phyloP scores from a whole-genome alignment of 2,888 invertebrate species.

The Thymelicus sylvestris region DNA sequence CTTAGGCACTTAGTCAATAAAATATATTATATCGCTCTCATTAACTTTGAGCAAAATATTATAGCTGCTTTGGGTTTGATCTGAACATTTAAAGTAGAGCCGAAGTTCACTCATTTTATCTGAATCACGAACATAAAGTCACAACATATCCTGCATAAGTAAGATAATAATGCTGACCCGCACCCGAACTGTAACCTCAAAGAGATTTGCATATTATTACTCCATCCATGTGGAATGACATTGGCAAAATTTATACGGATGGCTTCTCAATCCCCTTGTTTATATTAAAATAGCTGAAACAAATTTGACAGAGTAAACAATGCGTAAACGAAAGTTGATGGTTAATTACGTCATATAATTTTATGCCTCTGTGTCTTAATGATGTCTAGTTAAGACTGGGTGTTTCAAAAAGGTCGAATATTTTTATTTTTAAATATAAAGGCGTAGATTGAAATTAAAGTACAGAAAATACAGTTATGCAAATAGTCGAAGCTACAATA shows the following conservation, averaged over 20 bases:
- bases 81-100: background rate
- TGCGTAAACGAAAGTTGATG: too few relatives aligned
- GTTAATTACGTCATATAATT: too few relatives aligned
- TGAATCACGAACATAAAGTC: constrained; percentile 17
- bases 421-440: too few relatives aligned
- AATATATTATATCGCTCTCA: too few relatives aligned
- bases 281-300: constrained; percentile 5
- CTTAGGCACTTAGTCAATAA: too few relatives aligned
- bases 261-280: constrained; percentile 5
- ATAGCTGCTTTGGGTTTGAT: background rate
- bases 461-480: too few relatives aligned
- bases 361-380: too few relatives aligned
- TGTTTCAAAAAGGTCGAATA: too few relatives aligned
- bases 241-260: constrained; percentile 9
- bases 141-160: constrained; percentile 31
- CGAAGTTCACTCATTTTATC: constrained; percentile 23
- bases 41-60: too few relatives aligned
- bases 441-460: too few relatives aligned
- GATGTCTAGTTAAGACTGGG: too few relatives aligned
- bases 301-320: background rate
- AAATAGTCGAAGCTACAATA: too few relatives aligned
- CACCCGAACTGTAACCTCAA: constrained; percentile 19
- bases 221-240: constrained; percentile 23
- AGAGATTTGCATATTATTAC: constrained; percentile 34
- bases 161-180: constrained; percentile 32